Evolutionary conservation across 1,140 invertebrate genomes (phyloP), one percentile per base, ranked within the genome.

Genomic region (Philotrypesis tridentata): DNA sequence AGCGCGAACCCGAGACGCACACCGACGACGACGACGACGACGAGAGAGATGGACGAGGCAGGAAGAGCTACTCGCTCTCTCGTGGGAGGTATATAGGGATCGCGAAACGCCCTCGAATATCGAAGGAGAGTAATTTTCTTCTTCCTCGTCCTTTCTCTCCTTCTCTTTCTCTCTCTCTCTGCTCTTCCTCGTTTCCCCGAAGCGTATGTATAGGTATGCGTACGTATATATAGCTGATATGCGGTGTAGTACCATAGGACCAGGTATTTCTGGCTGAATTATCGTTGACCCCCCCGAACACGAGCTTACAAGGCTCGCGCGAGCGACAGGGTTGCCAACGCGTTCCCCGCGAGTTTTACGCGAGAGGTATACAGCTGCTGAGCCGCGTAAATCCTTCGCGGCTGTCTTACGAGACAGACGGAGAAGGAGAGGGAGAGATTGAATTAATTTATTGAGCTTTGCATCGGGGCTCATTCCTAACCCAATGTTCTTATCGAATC

Each of bases 231-330:
- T n/a, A n/a, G n/a, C n/a, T n/a, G n/a, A n/a, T n/a, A n/a, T n/a
- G 14, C 33, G 31, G 82, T n/a, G 85, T 87, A 14, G 12, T 40
- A 86, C 88, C 88, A 86, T 85, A 86, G 83, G 85, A 85, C 79
- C 83, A 84, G 88, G 85, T 85, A 89, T 89, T 87, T 84, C 84
- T 86, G 86, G 81, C 87, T 90, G 86, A 90, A 90, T 90, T 89
- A 90, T 90, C 87, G 89, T 89, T 90, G 89, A 90, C 89, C 89
- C 89, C 88, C 88, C n/a, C n/a, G n/a, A 88, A 90, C 88, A 88
- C 86, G 87, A 85, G 84, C 88, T 87, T 89, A 90, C 89, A 89
- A 88, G 14, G 14, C 25, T 31, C 29, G n/a, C 29, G 29, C 4
- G 27, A 31, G 31, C 17, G 48, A 21, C 48, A 17, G 4, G 12